A percentile compares a stretch with the other conserved stretches of the same genome.
These are phyloP conservation scores for Rambutsinella grinnellia DNA, from an alignment of 2,888 invertebrate genomes.

Conservation along the genomic window DNA sequence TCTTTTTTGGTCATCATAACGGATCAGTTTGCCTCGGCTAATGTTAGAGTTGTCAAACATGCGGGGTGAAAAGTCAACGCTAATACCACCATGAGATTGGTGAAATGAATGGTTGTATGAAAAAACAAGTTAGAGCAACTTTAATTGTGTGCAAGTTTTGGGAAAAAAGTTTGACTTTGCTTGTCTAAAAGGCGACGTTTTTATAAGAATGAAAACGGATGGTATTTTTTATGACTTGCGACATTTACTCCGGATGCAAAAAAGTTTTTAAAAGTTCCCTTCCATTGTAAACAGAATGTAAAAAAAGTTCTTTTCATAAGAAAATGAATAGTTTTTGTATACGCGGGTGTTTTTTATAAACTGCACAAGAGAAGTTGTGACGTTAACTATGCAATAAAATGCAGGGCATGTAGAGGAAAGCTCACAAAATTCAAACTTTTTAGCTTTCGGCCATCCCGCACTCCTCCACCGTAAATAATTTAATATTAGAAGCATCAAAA, in stretches of 20 bases:
- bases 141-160: not conserved
- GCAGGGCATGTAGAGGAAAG: not conserved
- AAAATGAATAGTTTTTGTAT: too few relatives aligned
- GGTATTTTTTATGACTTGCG: not conserved
- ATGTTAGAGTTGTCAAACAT: constrained; percentile 16
- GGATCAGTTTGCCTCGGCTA: constrained; percentile 4
- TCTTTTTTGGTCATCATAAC: not conserved
- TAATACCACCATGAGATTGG: not conserved
- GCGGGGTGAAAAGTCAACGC: constrained; percentile 10
- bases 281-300: not conserved
- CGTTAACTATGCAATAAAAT: not conserved
- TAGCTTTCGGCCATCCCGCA: too few relatives aligned
- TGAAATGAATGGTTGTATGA: too few relatives aligned
- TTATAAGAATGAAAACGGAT: not conserved
- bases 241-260: not conserved
- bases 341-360: not conserved
- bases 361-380: not conserved
- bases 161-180: not conserved
- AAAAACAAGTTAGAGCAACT: too few relatives aligned
- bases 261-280: not conserved
- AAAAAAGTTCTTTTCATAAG: constrained; percentile 7
- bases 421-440: too few relatives aligned
- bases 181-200: not conserved
- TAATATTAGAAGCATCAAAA: too few relatives aligned
- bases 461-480: too few relatives aligned